These are phyloP conservation scores for Melanostoma mellinum DNA, from an alignment of 2,888 invertebrate genomes.

Conservation along the genomic window DNA sequence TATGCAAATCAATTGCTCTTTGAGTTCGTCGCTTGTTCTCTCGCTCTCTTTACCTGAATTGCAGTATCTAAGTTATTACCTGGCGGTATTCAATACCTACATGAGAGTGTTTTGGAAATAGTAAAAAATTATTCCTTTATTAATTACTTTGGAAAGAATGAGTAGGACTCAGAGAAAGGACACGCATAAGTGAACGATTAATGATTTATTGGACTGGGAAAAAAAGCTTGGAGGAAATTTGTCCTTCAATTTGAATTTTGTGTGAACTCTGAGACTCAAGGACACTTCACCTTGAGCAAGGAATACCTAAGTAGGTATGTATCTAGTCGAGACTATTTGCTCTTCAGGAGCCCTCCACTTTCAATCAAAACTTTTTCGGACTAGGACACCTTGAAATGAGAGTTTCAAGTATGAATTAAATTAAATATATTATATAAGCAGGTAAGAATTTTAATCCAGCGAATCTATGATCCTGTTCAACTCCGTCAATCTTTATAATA, in stretches of 20 bases:
- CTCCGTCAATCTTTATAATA: too few species aligned
- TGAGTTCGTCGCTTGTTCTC: not conserved
- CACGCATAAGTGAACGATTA: slow-evolving; percentile 19
- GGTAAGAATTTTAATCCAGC: too few species aligned
- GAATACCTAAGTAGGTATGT: too few species aligned
- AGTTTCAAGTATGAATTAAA: too few species aligned
- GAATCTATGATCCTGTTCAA: too few species aligned
- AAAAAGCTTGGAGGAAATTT: slow-evolving; percentile 28
- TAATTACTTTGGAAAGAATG: slow-evolving; percentile 50
- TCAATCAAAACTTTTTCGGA: too few species aligned
- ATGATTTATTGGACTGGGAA: slow-evolving; percentile 68
- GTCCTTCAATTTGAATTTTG: not conserved
- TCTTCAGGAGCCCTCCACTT: too few species aligned
- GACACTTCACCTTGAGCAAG: too few species aligned
- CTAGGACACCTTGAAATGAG: too few species aligned
- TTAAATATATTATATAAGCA: too few species aligned
- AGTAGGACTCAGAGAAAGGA: slow-evolving; percentile 30
- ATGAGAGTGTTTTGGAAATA: slow-evolving; percentile 35
- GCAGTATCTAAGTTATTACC: slow-evolving; percentile 14
- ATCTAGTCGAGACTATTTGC: too few species aligned
- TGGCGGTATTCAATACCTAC: slow-evolving; percentile 15
- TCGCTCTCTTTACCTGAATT: not conserved
- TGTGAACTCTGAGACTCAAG: not conserved
- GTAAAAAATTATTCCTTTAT: slow-evolving; percentile 41
- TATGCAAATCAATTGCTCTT: slow-evolving; percentile 63